These are phyloP conservation scores for Brotogeris chrysoptera DNA, from an alignment of 2,797 vertebrate species.

Conservation along the genomic window DNA sequence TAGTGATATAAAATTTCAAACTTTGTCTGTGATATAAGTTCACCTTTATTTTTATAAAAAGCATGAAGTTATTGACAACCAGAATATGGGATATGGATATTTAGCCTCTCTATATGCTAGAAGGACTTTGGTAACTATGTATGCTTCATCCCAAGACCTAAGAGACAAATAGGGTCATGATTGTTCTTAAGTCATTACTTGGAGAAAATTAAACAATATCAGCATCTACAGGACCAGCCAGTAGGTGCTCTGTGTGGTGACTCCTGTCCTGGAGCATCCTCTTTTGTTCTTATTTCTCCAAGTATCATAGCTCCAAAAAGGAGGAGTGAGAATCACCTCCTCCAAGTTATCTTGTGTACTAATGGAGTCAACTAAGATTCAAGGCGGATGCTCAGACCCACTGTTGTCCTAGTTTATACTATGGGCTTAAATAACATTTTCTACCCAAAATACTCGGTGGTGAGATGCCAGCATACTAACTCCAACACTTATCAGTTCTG, in stretches of 20 bases:
- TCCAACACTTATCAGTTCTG: not conserved
- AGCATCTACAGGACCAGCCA: not conserved
- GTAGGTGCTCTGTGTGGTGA: not conserved
- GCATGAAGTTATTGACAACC: not conserved
- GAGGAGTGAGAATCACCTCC: rapidly evolving
- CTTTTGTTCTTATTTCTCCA: not conserved
- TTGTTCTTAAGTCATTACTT: not conserved
- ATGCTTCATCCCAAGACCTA: not conserved
- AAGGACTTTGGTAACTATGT: not conserved
- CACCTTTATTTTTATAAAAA: not conserved
- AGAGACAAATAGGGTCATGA: not conserved
- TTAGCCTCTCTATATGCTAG: not conserved
- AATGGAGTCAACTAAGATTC: not conserved
- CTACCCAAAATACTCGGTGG: not conserved
- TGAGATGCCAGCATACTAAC: not conserved
- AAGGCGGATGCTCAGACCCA: rapidly evolving
- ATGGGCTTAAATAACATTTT: not conserved
- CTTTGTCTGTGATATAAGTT: not conserved
- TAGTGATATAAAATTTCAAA: not conserved
- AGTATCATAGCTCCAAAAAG: not conserved
- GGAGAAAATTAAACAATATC: not conserved
- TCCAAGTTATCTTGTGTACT: not conserved
- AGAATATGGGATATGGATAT: not conserved
- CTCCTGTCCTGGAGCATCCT: not conserved
- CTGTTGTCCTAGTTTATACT: not conserved